phyloP scores from a whole-genome alignment of 2,888 invertebrate genomes.

The Callyntrura guangdongensis region DNA sequence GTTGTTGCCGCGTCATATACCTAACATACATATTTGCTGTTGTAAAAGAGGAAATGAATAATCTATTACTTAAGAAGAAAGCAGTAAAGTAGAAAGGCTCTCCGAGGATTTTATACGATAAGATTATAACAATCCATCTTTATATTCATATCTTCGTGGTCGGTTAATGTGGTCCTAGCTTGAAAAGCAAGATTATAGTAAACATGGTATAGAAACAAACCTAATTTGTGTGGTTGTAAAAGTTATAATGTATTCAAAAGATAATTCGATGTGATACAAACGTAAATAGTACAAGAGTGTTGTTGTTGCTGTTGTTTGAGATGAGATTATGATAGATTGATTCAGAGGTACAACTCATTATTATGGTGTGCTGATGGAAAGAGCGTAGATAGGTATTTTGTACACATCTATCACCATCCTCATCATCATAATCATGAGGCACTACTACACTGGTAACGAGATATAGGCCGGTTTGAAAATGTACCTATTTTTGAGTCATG shows the following conservation, averaged over 20 bases:
- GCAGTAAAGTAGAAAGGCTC: slow-evolving; percentile 45
- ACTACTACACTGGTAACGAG: too few relatives aligned
- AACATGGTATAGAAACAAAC: not conserved
- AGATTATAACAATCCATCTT: slow-evolving; percentile 12
- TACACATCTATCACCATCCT: too few relatives aligned
- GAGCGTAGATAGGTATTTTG: too few relatives aligned
- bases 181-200: slow-evolving; percentile 26
- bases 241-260: slow-evolving; percentile 21
- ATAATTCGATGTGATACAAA: not conserved
- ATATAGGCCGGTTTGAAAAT: too few relatives aligned
- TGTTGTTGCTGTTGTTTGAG: slow-evolving; percentile 22
- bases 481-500: too few relatives aligned
- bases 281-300: not conserved
- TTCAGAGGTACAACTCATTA: slow-evolving; percentile 31
- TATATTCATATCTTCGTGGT: slow-evolving; percentile 44
- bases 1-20: slow-evolving; percentile 13
- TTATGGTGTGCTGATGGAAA: too few relatives aligned
- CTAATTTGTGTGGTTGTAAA: not conserved
- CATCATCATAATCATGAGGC: too few relatives aligned
- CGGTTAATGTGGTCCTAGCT: slow-evolving; percentile 30
- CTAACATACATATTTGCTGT: not conserved
- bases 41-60: slow-evolving; percentile 74
- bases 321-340: slow-evolving; percentile 19
- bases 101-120: slow-evolving; percentile 18
- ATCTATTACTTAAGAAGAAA: slow-evolving; percentile 71